Conservation (phyloP, 53 echinoderm and acorn worm species). For the Paracentrotus lividus region DNA sequence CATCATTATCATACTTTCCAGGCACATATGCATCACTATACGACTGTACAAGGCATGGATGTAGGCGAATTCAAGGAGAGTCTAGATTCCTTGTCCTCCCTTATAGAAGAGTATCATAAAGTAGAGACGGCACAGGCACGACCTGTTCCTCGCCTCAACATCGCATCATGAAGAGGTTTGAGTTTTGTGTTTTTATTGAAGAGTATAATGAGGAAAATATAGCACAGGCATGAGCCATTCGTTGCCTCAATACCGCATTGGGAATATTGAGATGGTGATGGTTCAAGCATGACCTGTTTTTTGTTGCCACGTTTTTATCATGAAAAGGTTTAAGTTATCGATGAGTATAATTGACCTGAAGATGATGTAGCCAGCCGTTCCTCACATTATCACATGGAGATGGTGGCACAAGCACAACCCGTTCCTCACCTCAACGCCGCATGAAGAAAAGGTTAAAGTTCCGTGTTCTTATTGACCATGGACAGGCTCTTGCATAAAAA, state of each 20-base stretch:
- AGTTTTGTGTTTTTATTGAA: background rate
- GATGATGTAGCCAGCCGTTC: no score
- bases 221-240: background rate
- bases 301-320: background rate
- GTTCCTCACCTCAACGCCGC: no score
- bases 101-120: slow-evolving; percentile 87
- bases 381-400: no score
- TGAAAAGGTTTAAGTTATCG: no score
- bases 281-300: background rate
- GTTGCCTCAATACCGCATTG: background rate
- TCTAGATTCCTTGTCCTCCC: slow-evolving; percentile 82
- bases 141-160: slow-evolving; percentile 78
- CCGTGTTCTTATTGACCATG: no score
- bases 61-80: slow-evolving; percentile 79
- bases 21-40: slow-evolving; percentile 99
- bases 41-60: slow-evolving; percentile 94
- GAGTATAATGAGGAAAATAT: background rate
- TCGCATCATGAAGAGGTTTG: slow-evolving; percentile 73
- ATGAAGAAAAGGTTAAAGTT: no score
- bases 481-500: no score
- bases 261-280: background rate
- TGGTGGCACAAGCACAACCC: no score
- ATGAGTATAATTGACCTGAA: no score
- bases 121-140: slow-evolving; percentile 79
- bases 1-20: no score